A percentile compares a stretch with the other conserved stretches of the same genome.
phyloP scores from a whole-genome alignment of 2,113 vertebrate genomes.

The Benitochromis conjunctus region DNA sequence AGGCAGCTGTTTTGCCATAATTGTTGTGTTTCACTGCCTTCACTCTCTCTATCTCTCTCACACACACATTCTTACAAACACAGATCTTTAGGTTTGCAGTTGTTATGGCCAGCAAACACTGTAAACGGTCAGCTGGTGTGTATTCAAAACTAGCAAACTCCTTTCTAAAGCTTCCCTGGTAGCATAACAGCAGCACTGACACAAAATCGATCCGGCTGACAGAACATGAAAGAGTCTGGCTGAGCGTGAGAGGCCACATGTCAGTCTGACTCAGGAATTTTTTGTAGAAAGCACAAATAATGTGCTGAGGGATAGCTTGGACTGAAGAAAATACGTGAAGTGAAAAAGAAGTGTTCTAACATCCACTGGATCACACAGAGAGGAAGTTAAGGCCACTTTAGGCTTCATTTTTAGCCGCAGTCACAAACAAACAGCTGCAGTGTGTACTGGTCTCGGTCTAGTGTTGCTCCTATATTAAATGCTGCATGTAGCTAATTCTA shows the following conservation, averaged over 20 bases:
- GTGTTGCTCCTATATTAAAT: neutral
- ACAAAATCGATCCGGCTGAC: constrained; percentile 25
- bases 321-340: neutral
- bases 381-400: neutral
- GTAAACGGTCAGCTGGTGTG: neutral
- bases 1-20: neutral
- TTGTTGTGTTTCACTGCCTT: neutral
- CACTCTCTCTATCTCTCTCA: neutral
- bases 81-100: neutral
- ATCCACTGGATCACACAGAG: neutral
- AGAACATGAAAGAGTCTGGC: neutral
- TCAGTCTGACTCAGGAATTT: neutral
- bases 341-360: neutral
- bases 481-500: neutral
- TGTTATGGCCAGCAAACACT: neutral
- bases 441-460: neutral
- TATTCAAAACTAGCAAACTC: constrained; percentile 14
- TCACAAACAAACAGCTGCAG: neutral
- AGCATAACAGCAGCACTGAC: constrained; percentile 15
- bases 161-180: constrained; percentile 11
- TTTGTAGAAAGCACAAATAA: neutral
- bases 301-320: neutral
- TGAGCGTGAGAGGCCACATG: neutral
- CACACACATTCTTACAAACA: neutral
- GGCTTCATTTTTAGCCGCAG: neutral